phyloP scores from a whole-genome alignment of 2,888 invertebrate genomes.

The Drosophila parthenogenetica region DNA sequence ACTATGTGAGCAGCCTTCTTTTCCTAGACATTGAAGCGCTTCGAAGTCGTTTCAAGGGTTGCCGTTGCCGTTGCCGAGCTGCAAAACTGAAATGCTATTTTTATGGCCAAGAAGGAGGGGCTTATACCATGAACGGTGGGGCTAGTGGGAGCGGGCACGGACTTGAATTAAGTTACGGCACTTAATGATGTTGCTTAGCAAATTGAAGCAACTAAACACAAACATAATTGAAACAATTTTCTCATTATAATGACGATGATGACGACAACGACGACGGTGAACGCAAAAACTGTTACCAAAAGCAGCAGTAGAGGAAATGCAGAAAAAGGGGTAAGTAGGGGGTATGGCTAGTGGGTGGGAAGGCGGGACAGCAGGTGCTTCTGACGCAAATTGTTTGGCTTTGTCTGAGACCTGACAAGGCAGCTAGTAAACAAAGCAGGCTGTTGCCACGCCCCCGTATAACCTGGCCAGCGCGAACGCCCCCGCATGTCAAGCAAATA shows the following conservation, averaged over 20 bases:
- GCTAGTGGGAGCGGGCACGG: background rate
- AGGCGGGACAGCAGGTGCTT: conserved; percentile 62
- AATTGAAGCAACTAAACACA: conserved; percentile 81
- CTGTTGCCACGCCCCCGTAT: conserved; percentile 50
- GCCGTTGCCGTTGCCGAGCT: conserved; percentile 20
- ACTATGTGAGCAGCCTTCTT: conserved; percentile 30
- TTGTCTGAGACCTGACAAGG: conserved; percentile 67
- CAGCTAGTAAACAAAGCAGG: conserved; percentile 69
- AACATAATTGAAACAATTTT: conserved; percentile 81
- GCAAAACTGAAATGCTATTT: conserved; percentile 68
- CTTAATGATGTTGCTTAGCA: conserved; percentile 81
- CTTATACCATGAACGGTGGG: conserved; percentile 2
- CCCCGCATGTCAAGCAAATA: conserved; percentile 68
- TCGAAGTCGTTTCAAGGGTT: conserved; percentile 39
- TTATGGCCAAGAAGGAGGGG: conserved; percentile 50
- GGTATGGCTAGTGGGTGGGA: conserved; percentile 3
- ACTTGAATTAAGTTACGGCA: conserved; percentile 70
- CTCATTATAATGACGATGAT: conserved; percentile 75
- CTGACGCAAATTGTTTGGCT: conserved; percentile 79
- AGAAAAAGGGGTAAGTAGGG: conserved; percentile 8
- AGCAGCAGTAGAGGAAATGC: conserved; percentile 20
- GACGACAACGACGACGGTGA: conserved; percentile 36
- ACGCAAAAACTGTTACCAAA: conserved; percentile 25
- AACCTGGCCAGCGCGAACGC: conserved; percentile 5
- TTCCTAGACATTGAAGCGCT: conserved; percentile 15